Evolutionary conservation across 1,140 invertebrate genomes (phyloP).

Genomic region (Tetramorium simillimum): DNA sequence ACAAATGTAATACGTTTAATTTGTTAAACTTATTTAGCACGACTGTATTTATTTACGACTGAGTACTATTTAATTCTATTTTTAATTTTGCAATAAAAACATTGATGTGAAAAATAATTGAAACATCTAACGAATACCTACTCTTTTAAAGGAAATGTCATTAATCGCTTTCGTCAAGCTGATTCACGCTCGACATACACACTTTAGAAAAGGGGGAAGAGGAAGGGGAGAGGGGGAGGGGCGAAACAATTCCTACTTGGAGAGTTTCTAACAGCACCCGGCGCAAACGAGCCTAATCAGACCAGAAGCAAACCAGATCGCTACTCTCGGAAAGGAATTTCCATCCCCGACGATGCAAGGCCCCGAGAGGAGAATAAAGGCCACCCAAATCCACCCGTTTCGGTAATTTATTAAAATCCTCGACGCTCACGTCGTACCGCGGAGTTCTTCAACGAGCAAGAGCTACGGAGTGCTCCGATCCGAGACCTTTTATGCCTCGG

Average conservation of each 20-base stretch:
- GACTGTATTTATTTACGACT: not conserved
- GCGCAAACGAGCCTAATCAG: conserved; percentile 55
- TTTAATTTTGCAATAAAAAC: not conserved
- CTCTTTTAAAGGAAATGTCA: not conserved
- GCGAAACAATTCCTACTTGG: conserved; percentile 51
- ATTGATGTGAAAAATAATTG: not conserved
- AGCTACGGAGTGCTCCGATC: conserved; percentile 40
- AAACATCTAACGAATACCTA: not conserved
- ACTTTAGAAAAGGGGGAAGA: conserved; percentile 14
- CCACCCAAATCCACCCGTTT: conserved; percentile 55
- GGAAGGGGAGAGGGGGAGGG: not conserved
- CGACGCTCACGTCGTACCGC: conserved; percentile 62
- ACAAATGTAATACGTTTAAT: not conserved
- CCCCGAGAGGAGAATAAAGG: conserved; percentile 51
- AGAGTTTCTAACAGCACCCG: conserved; percentile 46
- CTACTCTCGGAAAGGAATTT: conserved; percentile 53
- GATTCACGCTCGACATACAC: conserved; percentile 18
- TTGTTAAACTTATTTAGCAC: not conserved
- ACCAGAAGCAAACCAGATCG: conserved; percentile 60
- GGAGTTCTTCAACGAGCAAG: conserved; percentile 36
- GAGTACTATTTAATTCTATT: not conserved
- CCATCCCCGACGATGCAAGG: conserved; percentile 55
- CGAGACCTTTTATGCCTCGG: conserved; percentile 72
- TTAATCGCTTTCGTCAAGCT: conserved; percentile 38
- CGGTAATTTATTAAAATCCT: conserved; percentile 75